These are phyloP conservation scores for Halisarca cf. caerulea DNA, from an alignment of 37 sponge, comb jelly and placozoan species.

Conservation along the genomic window DNA sequence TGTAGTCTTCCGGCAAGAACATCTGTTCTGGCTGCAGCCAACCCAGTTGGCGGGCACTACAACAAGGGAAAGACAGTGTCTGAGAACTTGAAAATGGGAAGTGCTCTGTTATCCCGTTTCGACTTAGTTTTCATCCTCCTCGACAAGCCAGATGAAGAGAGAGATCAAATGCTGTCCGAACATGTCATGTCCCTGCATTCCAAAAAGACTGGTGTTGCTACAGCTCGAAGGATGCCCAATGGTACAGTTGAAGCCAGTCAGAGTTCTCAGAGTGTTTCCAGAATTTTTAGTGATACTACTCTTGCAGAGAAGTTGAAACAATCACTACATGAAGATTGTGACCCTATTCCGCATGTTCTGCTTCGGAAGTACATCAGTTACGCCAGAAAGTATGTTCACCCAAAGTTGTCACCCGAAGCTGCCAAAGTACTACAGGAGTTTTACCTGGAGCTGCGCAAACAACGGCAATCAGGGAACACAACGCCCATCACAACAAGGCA, in stretches of 20 bases:
- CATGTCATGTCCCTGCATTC: constrained; percentile 94
- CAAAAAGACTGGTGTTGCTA: constrained; percentile 23
- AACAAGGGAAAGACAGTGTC: constrained; percentile 95
- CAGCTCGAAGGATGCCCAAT: neutral
- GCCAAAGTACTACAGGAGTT: constrained; percentile 85
- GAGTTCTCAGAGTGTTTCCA: neutral
- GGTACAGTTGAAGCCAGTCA: constrained; percentile 13
- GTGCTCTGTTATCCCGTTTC: constrained; percentile 93
- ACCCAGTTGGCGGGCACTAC: constrained; percentile 98
- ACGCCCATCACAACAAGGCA: constrained; percentile 97
- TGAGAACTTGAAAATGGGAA: constrained; percentile 93
- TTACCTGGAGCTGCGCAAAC: constrained; percentile 83
- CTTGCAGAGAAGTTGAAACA: constrained; percentile 63
- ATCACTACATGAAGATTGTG: constrained; percentile 48
- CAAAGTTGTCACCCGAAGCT: constrained; percentile 70
- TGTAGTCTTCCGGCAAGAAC: constrained; percentile 98
- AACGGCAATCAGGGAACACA: constrained; percentile 58
- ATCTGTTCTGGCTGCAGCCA: constrained; percentile 96
- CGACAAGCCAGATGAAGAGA: constrained; percentile 96
- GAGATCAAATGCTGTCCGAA: constrained; percentile 87
- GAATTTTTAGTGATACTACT: constrained; percentile 30
- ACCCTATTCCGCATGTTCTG: constrained; percentile 78
- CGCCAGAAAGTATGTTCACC: constrained; percentile 83
- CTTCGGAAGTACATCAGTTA: constrained; percentile 86
- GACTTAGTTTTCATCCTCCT: constrained; percentile 94